These are phyloP conservation scores for Gallinago stenura DNA, from an alignment of 2,797 vertebrate species.

Conservation along the genomic window DNA sequence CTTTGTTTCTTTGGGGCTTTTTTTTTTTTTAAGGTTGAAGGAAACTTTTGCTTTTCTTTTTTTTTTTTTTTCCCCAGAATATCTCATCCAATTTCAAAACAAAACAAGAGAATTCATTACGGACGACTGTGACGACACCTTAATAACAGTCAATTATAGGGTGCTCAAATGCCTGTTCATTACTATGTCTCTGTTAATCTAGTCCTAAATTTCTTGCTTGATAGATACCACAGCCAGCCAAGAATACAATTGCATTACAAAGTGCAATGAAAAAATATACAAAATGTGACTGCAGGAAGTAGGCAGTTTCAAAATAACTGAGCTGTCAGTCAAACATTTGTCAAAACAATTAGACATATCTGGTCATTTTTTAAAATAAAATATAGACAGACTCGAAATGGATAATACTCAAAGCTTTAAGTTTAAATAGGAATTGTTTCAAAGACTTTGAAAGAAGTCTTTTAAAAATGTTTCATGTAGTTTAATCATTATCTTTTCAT, in stretches of 20 bases:
- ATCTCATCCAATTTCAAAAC: constrained; percentile 51
- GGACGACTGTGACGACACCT: constrained; percentile 56
- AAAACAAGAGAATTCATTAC: constrained; percentile 64
- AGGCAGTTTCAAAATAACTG: constrained; percentile 51
- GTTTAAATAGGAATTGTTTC: constrained; percentile 42
- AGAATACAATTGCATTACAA: constrained; percentile 66
- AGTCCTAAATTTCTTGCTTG: constrained; percentile 77
- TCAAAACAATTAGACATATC: constrained; percentile 37
- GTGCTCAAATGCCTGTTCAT: constrained; percentile 70
- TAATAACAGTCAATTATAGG: constrained; percentile 76
- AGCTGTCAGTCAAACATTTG: constrained; percentile 51
- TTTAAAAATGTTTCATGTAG: constrained; percentile 57
- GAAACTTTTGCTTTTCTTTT: background rate
- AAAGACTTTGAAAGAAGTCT: constrained; percentile 41
- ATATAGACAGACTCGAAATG: background rate
- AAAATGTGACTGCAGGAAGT: background rate
- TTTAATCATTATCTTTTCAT: constrained; percentile 78
- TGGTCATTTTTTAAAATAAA: background rate
- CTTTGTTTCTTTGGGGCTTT: background rate
- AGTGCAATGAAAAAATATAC: constrained; percentile 42
- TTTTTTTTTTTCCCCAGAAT: background rate
- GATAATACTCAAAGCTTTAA: background rate
- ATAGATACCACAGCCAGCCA: constrained; percentile 60
- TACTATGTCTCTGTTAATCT: constrained; percentile 79
- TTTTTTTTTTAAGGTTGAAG: background rate